Base-by-base conservation (phyloP, 2,797 vertebrate species). In the Pteronotus mesoamericanus region DNA sequence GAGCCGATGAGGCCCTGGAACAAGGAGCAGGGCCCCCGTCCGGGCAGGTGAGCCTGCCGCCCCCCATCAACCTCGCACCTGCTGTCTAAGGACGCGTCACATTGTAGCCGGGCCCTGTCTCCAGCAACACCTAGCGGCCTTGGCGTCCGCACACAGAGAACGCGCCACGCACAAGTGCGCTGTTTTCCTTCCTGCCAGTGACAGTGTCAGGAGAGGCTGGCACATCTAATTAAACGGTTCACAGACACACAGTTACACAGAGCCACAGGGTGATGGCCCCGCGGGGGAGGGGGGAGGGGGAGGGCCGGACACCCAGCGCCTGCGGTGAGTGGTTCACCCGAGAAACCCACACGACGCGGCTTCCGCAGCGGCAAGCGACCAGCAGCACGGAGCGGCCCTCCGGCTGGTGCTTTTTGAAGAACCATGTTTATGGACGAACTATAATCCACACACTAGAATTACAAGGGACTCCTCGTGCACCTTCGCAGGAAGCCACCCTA, bases 91-190 rank as follows among this genome's bases (percentile, higher is more conserved):
- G 11, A 7, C 26, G 6, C 22, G 55, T 39, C 59, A 42, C 64
- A 53, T 85, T 94, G 79, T 55, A 87, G 72, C 11, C 68, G 42
- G 64, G 55, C 0, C 0, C 32, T 39, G 89, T 82, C 68, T 39
- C 42, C 18, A 29, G 24, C 4, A 44, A 74, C 42, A 83, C 9
- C 64, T 21, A 14, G 4, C 55, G n/a, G 59, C 88, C 84, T 37
- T 16, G 26, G 39, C 22, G 53, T 91, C 86, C 88, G 48, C 71
- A 68, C 83, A 14, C 80, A 90, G 21, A 85, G 64, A 84, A 93
- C 91, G 42, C 89, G 55, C 69, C 95, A 92, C 95, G 97, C 94
- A 53, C 92, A 7, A n/a, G 32, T 94, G 88, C 90, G 64, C 48
- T 44, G 32, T 78, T 91, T 94, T 84, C 48, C 26, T 55, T 71